These are phyloP conservation scores for Pelochelys cantorii DNA, from an alignment of 2,797 vertebrate species.

Conservation along the genomic window DNA sequence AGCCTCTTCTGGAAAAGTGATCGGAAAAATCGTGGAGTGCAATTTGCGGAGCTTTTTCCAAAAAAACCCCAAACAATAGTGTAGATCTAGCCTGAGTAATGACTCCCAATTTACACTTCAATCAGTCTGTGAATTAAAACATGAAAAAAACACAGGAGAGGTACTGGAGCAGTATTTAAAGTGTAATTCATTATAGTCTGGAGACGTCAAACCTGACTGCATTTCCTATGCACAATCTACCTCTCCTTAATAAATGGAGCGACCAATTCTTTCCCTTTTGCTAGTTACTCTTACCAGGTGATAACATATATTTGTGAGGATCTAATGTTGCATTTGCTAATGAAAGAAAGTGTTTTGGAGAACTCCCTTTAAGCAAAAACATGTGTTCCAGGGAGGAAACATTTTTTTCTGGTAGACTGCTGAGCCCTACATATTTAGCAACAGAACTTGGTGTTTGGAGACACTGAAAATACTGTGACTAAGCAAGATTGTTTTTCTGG, in stretches of 20 bases:
- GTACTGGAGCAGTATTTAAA: rapidly evolving
- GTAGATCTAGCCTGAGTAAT: rapidly evolving
- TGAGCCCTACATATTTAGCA: conserved; percentile 70
- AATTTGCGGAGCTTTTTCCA: too few species aligned
- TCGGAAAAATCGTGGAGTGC: too few species aligned
- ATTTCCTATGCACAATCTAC: not conserved
- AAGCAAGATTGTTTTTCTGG: conserved; percentile 46
- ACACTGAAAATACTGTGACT: conserved; percentile 67
- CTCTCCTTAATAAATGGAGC: not conserved
- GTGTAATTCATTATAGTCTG: not conserved
- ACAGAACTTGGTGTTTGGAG: conserved; percentile 67
- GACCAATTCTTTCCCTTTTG: not conserved
- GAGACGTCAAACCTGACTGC: not conserved
- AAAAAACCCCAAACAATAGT: too few species aligned
- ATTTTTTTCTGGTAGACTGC: conserved; percentile 73
- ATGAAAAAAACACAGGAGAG: not conserved
- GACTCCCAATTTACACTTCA: not conserved
- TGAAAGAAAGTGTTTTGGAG: conserved; percentile 64
- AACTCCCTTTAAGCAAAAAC: conserved; percentile 73
- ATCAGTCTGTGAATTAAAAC: not conserved
- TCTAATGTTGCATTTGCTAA: conserved; percentile 48
- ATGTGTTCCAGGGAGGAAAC: conserved; percentile 68
- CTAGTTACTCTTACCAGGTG: not conserved
- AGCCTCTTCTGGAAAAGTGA: too few species aligned
- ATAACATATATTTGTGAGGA: conserved; percentile 37